Base-by-base conservation (phyloP, 2,797 vertebrate genomes). In the Caiman crocodilus region DNA sequence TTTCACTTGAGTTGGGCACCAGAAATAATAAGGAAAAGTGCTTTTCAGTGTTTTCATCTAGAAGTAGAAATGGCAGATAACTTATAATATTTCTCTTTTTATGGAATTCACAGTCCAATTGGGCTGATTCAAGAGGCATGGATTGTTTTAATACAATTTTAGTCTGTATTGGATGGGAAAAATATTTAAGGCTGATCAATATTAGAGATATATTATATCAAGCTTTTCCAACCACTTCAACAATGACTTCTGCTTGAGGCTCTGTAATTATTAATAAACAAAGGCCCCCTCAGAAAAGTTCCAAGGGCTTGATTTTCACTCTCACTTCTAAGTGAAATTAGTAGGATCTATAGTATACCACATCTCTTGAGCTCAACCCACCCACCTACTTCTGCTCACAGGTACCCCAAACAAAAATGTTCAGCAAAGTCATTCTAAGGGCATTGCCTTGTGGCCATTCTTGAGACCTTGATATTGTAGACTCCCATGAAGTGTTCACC, bases 131-230 rank as follows among this genome's bases (percentile, higher is more conserved):
- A 84, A 82, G 57, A 55, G 71, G 67, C 67, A 63, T 63, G 16
- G 55, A 7, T 35, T 74, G 35, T 42, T 75, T 42, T 3, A 67
- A 26, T 0, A 1, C 13, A 28, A 11, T 76, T 50, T 11, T 50
- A 50, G 10, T 91, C 32, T 83, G 12, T 50, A 23, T 30, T 60
- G 89, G 81, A 57, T 67, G 30, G 87, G 55, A 75, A 94, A 78
- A 67, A 42, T 3, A 17, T 86, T 84, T 60, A 50, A 11, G 65
- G 57, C 7, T 55, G 20, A 5, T 1, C 20, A 14, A 15, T 56
- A 6, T 58, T 42, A 65, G 18, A 69, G 17, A 7, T n/a, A n/a
- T n/a, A n/a, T n/a, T n/a, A n/a, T n/a, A n/a, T 57, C 20, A 89
- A 94, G 2, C 2, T 55, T 17, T 69, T 30, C 71, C 50, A 5